Percentiles rank a stretch among this genome's conserved stretches.
Evolutionary conservation across 2,888 invertebrate species (phyloP).

Genomic region (Phrixothrix hirtus): DNA sequence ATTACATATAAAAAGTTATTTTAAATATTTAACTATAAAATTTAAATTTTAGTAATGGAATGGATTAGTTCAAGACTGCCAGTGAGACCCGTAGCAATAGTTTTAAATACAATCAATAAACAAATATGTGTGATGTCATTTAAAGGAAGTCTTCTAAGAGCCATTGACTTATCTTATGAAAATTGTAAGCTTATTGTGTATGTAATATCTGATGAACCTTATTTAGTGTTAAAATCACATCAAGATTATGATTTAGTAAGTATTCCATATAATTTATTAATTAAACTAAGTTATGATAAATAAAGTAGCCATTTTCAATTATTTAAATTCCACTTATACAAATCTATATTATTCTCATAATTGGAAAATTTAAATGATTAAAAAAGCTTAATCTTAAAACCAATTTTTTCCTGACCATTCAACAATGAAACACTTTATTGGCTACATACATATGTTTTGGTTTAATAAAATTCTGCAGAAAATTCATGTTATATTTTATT

Average conservation of each 20-base stretch:
- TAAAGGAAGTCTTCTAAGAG: constrained; percentile 53
- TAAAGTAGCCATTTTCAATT: no score
- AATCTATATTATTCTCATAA: no score
- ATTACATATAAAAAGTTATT: constrained; percentile 5
- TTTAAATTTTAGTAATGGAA: constrained; percentile 41
- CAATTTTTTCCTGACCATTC: no score
- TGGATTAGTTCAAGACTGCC: constrained; percentile 53
- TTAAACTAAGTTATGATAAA: no score
- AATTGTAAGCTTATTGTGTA: constrained; percentile 45
- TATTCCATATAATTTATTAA: no score
- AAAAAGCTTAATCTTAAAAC: no score
- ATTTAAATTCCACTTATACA: neutral
- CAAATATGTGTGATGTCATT: constrained; percentile 53
- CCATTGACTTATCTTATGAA: constrained; percentile 50
- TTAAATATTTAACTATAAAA: neutral
- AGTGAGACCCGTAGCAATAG: constrained; percentile 51
- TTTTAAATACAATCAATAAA: constrained; percentile 46
- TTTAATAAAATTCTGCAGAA: no score
- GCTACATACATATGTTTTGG: no score
- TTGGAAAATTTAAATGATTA: no score
- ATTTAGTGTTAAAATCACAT: constrained; percentile 54
- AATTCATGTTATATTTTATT: no score
- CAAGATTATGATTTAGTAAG: constrained; percentile 61
- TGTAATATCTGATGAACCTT: constrained; percentile 50
- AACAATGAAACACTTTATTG: no score